Evolutionary conservation across 2,797 vertebrate species (phyloP).

Genomic region (Octomys mimax): DNA sequence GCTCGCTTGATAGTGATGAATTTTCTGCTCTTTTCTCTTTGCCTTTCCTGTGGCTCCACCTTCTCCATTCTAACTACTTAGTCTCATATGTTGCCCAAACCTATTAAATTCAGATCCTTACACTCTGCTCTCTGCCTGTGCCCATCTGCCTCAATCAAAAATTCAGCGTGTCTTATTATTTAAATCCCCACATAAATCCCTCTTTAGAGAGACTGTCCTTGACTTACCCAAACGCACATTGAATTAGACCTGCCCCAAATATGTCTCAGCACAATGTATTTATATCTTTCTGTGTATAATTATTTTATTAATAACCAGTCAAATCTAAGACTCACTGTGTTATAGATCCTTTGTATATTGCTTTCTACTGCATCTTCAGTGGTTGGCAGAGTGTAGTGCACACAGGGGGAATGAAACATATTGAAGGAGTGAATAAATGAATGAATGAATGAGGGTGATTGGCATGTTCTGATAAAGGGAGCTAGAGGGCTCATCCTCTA

Average conservation of each 20-base stretch:
- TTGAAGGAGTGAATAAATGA: not conserved
- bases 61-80: not conserved
- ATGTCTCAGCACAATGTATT: not conserved
- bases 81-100: not conserved
- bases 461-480: not conserved
- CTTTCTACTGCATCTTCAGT: not conserved
- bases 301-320: not conserved
- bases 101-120: too few species aligned
- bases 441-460: not conserved
- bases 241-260: not conserved
- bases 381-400: not conserved
- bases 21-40: not conserved
- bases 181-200: not conserved
- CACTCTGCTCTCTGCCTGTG: not conserved
- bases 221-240: not conserved
- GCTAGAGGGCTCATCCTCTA: not conserved
- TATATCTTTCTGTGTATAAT: rapidly evolving
- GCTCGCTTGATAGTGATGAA: not conserved
- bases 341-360: rapidly evolving
- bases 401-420: not conserved
- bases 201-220: not conserved
- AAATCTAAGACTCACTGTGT: not conserved
- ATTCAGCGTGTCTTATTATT: not conserved
- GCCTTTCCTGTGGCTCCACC: rapidly evolving
- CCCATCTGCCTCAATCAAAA: not conserved